Conservation (phyloP, 2,797 vertebrate genomes). For the Pachyuromys duprasi region DNA sequence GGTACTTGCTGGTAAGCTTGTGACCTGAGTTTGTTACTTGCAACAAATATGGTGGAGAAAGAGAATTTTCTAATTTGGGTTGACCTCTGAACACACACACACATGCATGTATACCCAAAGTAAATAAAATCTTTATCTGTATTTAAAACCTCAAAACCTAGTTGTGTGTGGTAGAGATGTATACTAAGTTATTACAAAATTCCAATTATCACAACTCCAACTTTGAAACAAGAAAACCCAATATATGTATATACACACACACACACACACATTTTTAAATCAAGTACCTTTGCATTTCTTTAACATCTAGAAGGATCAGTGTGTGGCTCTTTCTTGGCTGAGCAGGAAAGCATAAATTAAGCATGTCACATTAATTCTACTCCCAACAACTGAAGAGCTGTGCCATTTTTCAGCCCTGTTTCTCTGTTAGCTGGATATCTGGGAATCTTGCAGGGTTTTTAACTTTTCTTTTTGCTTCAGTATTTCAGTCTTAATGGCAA, state of each 20-base stretch:
- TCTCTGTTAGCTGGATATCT: not conserved
- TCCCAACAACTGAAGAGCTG: rapidly evolving
- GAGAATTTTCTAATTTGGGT: not conserved
- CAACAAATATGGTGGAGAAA: not conserved
- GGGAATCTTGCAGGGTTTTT: not conserved
- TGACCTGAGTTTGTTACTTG: not conserved
- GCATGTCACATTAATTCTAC: not conserved
- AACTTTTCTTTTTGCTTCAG: not conserved
- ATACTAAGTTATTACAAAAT: not conserved
- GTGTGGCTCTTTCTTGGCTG: not conserved
- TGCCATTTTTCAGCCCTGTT: rapidly evolving
- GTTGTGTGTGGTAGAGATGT: not conserved
- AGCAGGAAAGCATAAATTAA: not conserved
- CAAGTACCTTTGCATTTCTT: no score
- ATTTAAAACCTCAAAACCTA: not conserved
- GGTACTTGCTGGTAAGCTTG: not conserved
- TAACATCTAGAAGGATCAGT: not conserved
- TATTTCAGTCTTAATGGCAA: not conserved
- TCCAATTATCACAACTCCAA: not conserved
- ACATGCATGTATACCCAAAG: not conserved
- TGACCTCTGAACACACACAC: not conserved
- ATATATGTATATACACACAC: not conserved
- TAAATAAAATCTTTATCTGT: not conserved
- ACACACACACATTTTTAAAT: no score
- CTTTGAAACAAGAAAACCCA: no score